Conservation (phyloP, 2,797 vertebrate species). For the Champsocephalus esox region DNA sequence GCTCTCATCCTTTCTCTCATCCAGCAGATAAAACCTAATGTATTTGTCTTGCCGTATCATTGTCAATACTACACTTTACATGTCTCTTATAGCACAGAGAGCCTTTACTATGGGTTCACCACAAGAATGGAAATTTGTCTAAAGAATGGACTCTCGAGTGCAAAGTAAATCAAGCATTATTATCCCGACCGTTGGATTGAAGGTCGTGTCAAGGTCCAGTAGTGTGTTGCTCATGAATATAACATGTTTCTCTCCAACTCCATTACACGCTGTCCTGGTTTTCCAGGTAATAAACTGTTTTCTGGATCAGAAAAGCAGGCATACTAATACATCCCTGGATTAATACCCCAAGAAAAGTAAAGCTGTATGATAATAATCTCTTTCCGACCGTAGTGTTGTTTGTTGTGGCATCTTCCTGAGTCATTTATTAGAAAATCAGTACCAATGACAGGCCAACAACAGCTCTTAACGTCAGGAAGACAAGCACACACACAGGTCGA, state of each 20-base stretch:
- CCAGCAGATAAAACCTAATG: constrained; percentile 26
- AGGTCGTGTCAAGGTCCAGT: constrained; percentile 65
- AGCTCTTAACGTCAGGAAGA: not conserved
- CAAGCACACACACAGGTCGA: constrained; percentile 11
- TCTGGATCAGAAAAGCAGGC: constrained; percentile 9
- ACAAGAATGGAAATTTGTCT: constrained; percentile 23
- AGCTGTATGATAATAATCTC: constrained; percentile 15
- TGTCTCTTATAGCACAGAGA: not conserved
- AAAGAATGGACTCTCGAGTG: constrained; percentile 26
- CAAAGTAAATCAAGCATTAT: constrained; percentile 37
- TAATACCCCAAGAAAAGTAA: constrained; percentile 18
- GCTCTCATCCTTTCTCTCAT: constrained; percentile 22
- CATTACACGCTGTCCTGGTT: constrained; percentile 46
- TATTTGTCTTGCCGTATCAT: constrained; percentile 17
- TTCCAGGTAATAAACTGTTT: constrained; percentile 46
- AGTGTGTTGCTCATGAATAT: constrained; percentile 59
- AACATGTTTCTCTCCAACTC: constrained; percentile 35
- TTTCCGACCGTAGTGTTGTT: constrained; percentile 19
- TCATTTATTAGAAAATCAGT: constrained; percentile 21
- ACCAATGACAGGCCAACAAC: constrained; percentile 1
- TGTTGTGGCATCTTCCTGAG: constrained; percentile 8
- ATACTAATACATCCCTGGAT: constrained; percentile 28
- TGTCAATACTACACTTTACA: constrained; percentile 10
- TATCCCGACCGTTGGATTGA: constrained; percentile 36
- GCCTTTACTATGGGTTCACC: not conserved